Conservation (phyloP, 2,888 invertebrate species). For the Eupithecia inturbata region DNA sequence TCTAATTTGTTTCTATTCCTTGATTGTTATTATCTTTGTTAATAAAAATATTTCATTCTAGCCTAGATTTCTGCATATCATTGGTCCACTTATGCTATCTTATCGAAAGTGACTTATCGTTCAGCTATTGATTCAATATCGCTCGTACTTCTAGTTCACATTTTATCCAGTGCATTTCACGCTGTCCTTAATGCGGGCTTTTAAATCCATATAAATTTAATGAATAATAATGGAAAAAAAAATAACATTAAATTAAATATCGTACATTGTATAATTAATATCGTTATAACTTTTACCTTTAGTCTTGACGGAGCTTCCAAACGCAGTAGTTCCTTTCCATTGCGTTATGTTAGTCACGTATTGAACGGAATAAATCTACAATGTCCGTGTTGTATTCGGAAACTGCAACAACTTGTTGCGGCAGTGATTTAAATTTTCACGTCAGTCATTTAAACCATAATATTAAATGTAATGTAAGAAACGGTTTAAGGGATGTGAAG, state of each 20-base stretch:
- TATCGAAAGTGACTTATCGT: slow-evolving; percentile 56
- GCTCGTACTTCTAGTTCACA: slow-evolving; percentile 8
- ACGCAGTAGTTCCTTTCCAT: not conserved
- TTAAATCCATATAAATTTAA: not conserved
- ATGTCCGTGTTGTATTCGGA: slow-evolving; percentile 6
- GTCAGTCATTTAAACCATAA: slow-evolving; percentile 41
- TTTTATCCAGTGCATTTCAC: not conserved
- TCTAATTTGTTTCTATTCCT: no score
- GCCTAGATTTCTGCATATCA: slow-evolving; percentile 56
- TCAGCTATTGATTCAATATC: slow-evolving; percentile 39
- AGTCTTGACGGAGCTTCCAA: not conserved
- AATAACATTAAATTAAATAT: not conserved
- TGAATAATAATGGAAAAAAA: not conserved
- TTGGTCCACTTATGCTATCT: slow-evolving; percentile 69
- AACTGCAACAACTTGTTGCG: slow-evolving; percentile 53
- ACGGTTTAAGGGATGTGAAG: slow-evolving; percentile 51
- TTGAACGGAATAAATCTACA: not conserved
- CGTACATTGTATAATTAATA: not conserved
- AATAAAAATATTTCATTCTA: slow-evolving; percentile 1
- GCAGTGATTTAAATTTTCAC: slow-evolving; percentile 55
- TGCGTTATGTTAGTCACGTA: not conserved
- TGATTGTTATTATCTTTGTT: no score
- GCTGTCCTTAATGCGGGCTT: not conserved
- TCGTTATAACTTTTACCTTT: not conserved
- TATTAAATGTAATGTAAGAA: slow-evolving; percentile 15